Evolutionary conservation across 2,113 vertebrate genomes (phyloP).

Genomic region (Chroicocephalus ridibundus): DNA sequence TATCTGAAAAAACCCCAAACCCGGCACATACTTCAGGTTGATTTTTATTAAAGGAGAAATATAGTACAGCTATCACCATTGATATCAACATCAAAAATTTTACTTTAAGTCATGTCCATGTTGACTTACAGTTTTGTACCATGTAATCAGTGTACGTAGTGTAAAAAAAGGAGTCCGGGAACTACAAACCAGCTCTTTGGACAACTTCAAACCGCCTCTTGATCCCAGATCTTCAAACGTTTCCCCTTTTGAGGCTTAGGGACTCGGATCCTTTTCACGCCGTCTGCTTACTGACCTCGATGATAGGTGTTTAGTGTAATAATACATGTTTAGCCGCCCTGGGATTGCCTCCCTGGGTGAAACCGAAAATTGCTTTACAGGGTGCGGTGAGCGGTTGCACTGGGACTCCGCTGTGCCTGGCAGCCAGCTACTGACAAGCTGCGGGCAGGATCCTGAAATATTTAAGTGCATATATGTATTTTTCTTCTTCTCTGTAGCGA

Average conservation of each 20-base stretch:
- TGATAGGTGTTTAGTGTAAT: not conserved
- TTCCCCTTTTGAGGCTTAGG: not conserved
- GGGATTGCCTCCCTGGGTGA: not conserved
- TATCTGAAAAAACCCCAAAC: not conserved
- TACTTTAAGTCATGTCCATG: not conserved
- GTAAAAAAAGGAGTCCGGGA: not conserved
- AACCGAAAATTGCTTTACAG: not conserved
- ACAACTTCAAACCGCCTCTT: not conserved
- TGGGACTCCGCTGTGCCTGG: not conserved
- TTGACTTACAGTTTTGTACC: not conserved
- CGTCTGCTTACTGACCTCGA: not conserved
- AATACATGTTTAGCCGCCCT: not conserved
- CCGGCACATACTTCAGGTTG: not conserved
- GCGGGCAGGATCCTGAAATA: not conserved
- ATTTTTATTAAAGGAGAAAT: not conserved
- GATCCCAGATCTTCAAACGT: not conserved
- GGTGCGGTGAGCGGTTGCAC: not conserved
- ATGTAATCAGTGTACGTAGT: accelerated
- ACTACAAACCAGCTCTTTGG: not conserved
- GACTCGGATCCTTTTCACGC: not conserved
- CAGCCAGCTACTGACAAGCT: not conserved
- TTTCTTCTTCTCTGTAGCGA: not conserved
- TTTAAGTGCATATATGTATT: not conserved
- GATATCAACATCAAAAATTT: not conserved
- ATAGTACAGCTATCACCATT: not conserved